Evolutionary conservation across 2,113 vertebrate species (phyloP).

Genomic region (Xenotilapia caudafasciata): DNA sequence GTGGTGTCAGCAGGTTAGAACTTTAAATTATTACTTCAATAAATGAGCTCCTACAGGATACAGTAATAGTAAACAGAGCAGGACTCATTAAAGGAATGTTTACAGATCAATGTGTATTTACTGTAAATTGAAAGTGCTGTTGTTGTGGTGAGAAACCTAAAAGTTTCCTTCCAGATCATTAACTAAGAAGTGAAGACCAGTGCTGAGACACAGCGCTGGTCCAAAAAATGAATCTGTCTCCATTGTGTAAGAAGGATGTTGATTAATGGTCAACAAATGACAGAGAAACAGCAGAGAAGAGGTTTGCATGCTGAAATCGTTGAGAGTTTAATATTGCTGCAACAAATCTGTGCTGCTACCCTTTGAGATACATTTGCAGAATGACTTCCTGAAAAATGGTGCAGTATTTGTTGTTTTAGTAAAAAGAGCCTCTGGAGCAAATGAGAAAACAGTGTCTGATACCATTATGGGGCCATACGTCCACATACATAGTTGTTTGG

Average conservation of each 20-base stretch:
- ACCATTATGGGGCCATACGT: neutral
- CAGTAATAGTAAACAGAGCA: neutral
- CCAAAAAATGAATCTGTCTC: slow-evolving; percentile 4
- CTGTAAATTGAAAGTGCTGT: neutral
- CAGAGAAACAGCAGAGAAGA: neutral
- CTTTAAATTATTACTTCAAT: neutral
- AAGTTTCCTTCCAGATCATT: neutral
- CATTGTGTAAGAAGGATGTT: neutral
- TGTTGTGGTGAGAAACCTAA: neutral
- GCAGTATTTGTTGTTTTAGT: neutral
- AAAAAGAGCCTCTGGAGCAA: neutral
- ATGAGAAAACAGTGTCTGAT: neutral
- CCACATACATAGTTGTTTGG: neutral
- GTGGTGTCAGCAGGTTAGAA: neutral
- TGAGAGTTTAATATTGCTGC: neutral
- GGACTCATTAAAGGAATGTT: neutral
- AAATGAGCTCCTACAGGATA: neutral
- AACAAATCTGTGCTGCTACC: neutral
- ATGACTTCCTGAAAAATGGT: neutral
- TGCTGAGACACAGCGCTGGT: neutral
- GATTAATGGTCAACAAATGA: slow-evolving; percentile 3
- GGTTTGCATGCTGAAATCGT: neutral
- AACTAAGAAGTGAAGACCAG: neutral
- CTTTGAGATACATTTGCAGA: neutral
- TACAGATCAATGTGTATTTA: neutral